Percentiles rank a stretch among this genome's conserved stretches.
Conservation (phyloP, 2,797 vertebrate species). For the Micrastur ruficollis region DNA sequence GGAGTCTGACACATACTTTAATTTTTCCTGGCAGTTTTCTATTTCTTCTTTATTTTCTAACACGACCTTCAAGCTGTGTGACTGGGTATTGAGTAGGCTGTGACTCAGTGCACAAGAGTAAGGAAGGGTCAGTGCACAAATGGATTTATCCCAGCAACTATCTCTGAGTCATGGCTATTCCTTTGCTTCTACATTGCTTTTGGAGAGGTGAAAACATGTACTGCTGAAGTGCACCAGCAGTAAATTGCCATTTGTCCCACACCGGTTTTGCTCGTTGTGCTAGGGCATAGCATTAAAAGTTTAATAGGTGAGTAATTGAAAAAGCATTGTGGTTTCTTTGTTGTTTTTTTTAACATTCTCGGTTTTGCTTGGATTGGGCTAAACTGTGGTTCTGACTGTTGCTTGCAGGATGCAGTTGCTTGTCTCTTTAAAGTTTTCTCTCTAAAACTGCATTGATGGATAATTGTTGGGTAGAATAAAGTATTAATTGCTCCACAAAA, state of each 20-base stretch:
- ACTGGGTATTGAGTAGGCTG: background rate
- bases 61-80: background rate
- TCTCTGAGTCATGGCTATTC: background rate
- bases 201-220: background rate
- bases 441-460: background rate
- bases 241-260: background rate
- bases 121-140: background rate
- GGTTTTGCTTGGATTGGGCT: background rate
- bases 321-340: background rate
- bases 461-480: background rate
- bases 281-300: background rate
- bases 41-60: background rate
- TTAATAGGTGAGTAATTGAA: background rate
- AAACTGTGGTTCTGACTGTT: background rate
- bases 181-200: background rate
- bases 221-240: background rate
- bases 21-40: background rate
- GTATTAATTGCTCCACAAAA: background rate
- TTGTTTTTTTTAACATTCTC: background rate
- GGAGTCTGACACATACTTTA: background rate
- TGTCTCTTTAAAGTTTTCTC: background rate
- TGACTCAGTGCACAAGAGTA: background rate
- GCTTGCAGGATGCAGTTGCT: background rate
- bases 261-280: background rate
- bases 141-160: rapidly evolving